phyloP scores from a whole-genome alignment of 2,113 vertebrate species.

The Ploceus nigricollis region DNA sequence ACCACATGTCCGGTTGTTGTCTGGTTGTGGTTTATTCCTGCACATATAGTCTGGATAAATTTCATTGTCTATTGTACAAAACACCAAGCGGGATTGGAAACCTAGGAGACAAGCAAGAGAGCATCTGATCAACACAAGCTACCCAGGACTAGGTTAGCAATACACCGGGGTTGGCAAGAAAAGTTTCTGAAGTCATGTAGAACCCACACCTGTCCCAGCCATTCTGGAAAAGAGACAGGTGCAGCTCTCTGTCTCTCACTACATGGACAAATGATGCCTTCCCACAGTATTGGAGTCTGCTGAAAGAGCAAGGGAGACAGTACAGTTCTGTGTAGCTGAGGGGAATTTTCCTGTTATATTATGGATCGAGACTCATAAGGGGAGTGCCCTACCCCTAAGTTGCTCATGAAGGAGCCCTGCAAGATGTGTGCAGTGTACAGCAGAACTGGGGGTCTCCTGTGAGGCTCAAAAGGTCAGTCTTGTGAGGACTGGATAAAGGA shows the following conservation, averaged over 20 bases:
- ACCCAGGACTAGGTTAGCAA: not conserved
- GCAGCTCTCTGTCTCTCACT: not conserved
- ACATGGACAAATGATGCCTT: not conserved
- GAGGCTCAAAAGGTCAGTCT: not conserved
- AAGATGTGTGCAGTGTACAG: not conserved
- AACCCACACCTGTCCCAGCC: not conserved
- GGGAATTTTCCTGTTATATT: not conserved
- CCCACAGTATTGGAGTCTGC: not conserved
- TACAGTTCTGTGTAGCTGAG: not conserved
- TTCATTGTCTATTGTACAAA: slow-evolving; percentile 89
- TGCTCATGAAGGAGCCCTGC: not conserved
- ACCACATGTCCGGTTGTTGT: slow-evolving; percentile 83
- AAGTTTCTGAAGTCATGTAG: not conserved
- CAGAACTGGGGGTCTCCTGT: not conserved
- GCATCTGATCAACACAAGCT: not conserved
- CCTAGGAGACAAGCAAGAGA: slow-evolving; percentile 68
- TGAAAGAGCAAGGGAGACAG: not conserved
- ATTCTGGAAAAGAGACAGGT: not conserved
- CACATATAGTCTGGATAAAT: slow-evolving; percentile 87
- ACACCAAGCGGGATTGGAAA: slow-evolving; percentile 87
- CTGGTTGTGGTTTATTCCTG: slow-evolving; percentile 75
- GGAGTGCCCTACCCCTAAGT: fast-evolving
- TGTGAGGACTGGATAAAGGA: not conserved
- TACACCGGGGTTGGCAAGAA: not conserved
- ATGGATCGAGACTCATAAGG: not conserved